Conservation (phyloP, 30 jellyfish, hydroid and myxozoan genomes). For the Phacellophora camtschatica region DNA sequence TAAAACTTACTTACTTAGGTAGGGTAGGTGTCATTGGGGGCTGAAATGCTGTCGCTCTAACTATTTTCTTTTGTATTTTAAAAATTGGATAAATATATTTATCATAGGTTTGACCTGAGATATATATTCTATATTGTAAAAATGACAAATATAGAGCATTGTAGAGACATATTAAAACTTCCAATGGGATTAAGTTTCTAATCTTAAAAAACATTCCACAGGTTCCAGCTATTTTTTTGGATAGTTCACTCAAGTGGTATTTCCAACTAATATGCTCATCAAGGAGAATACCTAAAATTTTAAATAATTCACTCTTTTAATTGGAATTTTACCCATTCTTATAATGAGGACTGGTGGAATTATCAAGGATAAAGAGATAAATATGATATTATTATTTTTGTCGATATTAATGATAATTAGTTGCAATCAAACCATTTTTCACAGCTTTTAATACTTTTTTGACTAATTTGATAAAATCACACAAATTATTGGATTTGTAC, state of each 20-base stretch:
- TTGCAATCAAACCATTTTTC: too few species aligned
- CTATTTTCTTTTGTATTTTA: not conserved
- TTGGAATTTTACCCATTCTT: too few species aligned
- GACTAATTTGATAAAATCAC: too few species aligned
- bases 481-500: too few species aligned
- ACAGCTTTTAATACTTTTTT: too few species aligned
- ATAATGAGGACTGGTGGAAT: too few species aligned
- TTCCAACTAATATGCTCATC: not conserved
- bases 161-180: not conserved
- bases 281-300: too few species aligned
- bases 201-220: conserved; percentile 21
- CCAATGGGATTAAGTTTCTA: not conserved
- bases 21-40: not conserved
- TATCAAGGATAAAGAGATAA: too few species aligned
- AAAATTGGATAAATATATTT: not conserved
- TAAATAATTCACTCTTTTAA: too few species aligned
- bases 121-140: conserved; percentile 6
- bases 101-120: not conserved
- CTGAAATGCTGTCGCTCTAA: not conserved
- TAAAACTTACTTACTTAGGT: not conserved
- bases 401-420: too few species aligned
- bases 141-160: not conserved
- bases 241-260: too few species aligned
- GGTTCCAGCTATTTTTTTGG: conserved; percentile 13
- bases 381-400: too few species aligned